A percentile compares a stretch with the other conserved stretches of the same genome.
These are phyloP conservation scores for Cathartes aura DNA, from an alignment of 2,113 vertebrate genomes.

Conservation along the genomic window DNA sequence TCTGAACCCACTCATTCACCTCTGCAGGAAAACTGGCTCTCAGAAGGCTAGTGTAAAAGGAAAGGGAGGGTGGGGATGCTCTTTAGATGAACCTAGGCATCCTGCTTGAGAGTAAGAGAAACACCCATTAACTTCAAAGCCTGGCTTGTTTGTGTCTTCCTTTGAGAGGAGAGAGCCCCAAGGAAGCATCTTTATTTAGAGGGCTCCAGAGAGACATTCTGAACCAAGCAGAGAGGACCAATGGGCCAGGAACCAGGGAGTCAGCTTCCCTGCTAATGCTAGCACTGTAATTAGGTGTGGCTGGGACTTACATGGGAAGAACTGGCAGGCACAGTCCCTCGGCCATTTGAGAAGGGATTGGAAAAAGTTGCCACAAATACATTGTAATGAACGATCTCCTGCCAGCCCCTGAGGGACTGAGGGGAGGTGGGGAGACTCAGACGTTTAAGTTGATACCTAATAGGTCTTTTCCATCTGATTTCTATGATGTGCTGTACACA, in stretches of 20 bases:
- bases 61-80: not conserved
- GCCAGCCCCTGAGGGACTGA: not conserved
- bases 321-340: not conserved
- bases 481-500: constrained; percentile 53
- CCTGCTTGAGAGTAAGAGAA: not conserved
- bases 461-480: constrained; percentile 64
- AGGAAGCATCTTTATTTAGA: not conserved
- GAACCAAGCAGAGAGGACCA: not conserved
- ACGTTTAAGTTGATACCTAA: constrained; percentile 9
- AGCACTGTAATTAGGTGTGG: not conserved
- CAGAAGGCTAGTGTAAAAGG: not conserved
- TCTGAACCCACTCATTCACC: not conserved
- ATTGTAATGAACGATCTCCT: not conserved
- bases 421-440: not conserved
- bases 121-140: not conserved
- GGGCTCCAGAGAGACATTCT: not conserved
- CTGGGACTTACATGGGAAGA: not conserved
- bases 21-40: not conserved
- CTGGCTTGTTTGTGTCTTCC: not conserved
- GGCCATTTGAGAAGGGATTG: not conserved
- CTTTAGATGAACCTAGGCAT: not conserved
- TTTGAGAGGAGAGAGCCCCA: not conserved
- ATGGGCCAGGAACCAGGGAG: not conserved
- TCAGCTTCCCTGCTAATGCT: not conserved
- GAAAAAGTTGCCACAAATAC: not conserved